These are phyloP conservation scores for Brachionus calyciflorus DNA, from an alignment of 1,140 invertebrate genomes.

Conservation along the genomic window DNA sequence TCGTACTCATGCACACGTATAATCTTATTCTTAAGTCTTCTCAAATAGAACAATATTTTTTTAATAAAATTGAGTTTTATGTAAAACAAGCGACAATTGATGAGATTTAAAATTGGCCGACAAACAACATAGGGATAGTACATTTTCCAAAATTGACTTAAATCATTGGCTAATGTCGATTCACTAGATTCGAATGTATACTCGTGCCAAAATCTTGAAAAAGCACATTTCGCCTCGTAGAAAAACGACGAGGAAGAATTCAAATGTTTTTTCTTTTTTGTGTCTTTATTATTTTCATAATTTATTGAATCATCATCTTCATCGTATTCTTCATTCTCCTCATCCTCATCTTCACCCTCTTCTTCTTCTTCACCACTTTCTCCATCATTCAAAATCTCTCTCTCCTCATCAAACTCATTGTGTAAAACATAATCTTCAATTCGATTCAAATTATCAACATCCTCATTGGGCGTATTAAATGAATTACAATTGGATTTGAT, in stretches of 20 bases:
- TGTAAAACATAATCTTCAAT: neutral
- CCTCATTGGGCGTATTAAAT: neutral
- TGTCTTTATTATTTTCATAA: neutral
- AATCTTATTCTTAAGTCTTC: neutral
- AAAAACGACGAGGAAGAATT: neutral
- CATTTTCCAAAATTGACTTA: slow-evolving; percentile 37
- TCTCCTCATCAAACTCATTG: neutral
- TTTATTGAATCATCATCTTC: neutral
- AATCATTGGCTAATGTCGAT: neutral
- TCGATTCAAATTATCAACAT: neutral
- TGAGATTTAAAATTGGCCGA: slow-evolving; percentile 23
- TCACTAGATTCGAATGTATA: slow-evolving; percentile 16
- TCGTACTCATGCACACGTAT: slow-evolving; percentile 51
- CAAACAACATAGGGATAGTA: slow-evolving; percentile 29
- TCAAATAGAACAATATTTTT: slow-evolving; percentile 7
- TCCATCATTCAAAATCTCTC: neutral
- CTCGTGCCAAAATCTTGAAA: slow-evolving; percentile 21
- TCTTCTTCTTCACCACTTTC: slow-evolving; percentile 6
- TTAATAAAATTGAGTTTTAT: slow-evolving; percentile 41
- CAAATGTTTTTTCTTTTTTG: neutral
- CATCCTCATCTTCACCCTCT: neutral
- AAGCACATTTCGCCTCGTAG: slow-evolving; percentile 41
- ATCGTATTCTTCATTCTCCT: neutral
- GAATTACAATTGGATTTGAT: slow-evolving; percentile 28
- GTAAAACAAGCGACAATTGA: slow-evolving; percentile 42